Evolutionary conservation across 1,140 invertebrate species (phyloP).

Genomic region (Drosophila baimaii): DNA sequence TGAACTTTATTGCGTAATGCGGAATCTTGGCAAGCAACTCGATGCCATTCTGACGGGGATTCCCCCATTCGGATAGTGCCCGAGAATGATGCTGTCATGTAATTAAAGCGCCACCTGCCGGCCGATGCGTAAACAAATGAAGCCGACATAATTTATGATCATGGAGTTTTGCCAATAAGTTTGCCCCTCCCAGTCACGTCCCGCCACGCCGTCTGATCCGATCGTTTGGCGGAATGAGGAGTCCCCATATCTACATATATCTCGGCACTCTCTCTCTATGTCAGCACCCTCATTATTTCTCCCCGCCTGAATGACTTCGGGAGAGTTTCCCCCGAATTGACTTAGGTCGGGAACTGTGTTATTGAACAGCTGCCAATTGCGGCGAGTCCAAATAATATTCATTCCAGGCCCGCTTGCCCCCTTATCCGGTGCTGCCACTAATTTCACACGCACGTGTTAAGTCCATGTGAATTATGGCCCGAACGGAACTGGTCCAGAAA

Average conservation of each 20-base stretch:
- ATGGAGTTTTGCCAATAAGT: slow-evolving; percentile 83
- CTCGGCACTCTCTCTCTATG: slow-evolving; percentile 1
- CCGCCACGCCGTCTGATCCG: slow-evolving; percentile 60
- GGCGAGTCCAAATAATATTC: slow-evolving; percentile 51
- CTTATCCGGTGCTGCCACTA: neutral
- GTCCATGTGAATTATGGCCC: slow-evolving; percentile 50
- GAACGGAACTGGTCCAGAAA: slow-evolving; percentile 30
- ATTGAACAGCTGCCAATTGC: slow-evolving; percentile 81
- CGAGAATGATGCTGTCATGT: slow-evolving; percentile 51
- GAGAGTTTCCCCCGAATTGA: slow-evolving; percentile 59
- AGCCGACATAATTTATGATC: slow-evolving; percentile 81
- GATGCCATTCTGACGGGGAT: slow-evolving; percentile 47
- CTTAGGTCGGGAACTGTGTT: slow-evolving; percentile 74
- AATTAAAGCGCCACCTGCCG: slow-evolving; percentile 77
- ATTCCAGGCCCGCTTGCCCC: slow-evolving; percentile 53
- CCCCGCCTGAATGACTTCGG: slow-evolving; percentile 61
- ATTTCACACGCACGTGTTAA: slow-evolving; percentile 56
- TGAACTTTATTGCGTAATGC: slow-evolving; percentile 76
- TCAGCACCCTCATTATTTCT: slow-evolving; percentile 17
- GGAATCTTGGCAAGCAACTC: slow-evolving; percentile 73
- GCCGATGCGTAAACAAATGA: slow-evolving; percentile 73
- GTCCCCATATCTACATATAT: slow-evolving; percentile 33
- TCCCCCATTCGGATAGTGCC: slow-evolving; percentile 48
- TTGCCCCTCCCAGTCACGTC: slow-evolving; percentile 33
- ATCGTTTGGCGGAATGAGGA: slow-evolving; percentile 25